Evolutionary conservation across 2,797 vertebrate species (phyloP), one percentile per base, ranked within the genome.

Genomic region (Hemibagrus guttatus): DNA sequence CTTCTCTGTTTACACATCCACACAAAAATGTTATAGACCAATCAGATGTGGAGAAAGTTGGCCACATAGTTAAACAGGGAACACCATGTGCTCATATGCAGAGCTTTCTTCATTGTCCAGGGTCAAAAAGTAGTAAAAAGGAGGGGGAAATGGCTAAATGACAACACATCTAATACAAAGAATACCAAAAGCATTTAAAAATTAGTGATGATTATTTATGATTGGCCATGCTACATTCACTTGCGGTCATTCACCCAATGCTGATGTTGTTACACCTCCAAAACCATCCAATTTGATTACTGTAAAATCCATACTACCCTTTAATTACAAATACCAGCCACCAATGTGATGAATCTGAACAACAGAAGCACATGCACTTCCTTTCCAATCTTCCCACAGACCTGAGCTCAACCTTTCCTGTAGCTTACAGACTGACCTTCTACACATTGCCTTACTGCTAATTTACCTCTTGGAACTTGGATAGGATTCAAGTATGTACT

Each of bases 401-500:
- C 35, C 8, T 42, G 52, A 68, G 46, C 35, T 28, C 83, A 83
- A 42, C 42, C 69, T 19, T 61, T 84, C 46, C 16, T 26, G 35
- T n/a, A 39, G 59, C 83, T 46, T 56, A 35, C 28, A 26, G 39
- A 12, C n/a, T 49, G 14, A 11, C 26, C 61, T 81, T 19, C 26
- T 16, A 28, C 26, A 28, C 4, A 12, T 16, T 28, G 61, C 42
- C 61, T 66, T 46, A 46, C 13, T 63, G 58, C 42, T 66, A 66
- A 82, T 66, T 49, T 31, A 68, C 42, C 81, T 54, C 46, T 52
- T 82, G 46, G 81, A 82, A 52, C 17, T 9, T 11, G 82, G 82
- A 83, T 17, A 58, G 52, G 52, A 39, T 85, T 78, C 59, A 54
- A 78, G 84, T 78, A 78, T 75, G 31, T 59, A 61, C 35, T 59